Percentiles rank a stretch among this genome's conserved stretches.
Evolutionary conservation across 2,113 vertebrate genomes (phyloP).

Genomic region (Motacilla tschutschensis): DNA sequence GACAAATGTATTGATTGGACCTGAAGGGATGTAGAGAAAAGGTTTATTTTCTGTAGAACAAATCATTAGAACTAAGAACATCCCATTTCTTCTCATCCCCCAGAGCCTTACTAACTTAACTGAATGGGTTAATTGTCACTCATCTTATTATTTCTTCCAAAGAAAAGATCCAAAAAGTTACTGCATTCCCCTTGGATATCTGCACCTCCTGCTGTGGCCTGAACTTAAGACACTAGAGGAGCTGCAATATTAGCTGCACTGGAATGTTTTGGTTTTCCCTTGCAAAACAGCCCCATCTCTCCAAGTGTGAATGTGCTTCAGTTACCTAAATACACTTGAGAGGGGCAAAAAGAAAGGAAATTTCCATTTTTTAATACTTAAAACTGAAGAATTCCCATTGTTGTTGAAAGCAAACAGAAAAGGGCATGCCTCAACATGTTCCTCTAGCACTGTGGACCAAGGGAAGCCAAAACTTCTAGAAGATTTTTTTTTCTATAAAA

Average conservation of each 20-base stretch:
- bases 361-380: not conserved
- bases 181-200: conserved; percentile 12
- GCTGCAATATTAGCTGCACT: conserved; percentile 39
- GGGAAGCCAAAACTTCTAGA: not conserved
- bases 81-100: not conserved
- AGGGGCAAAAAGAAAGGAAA: not conserved
- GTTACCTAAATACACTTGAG: conserved; percentile 11
- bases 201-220: conserved; percentile 50
- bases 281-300: conserved; percentile 33
- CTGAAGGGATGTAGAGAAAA: not conserved
- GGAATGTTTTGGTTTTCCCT: conserved; percentile 62
- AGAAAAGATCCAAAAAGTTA: conserved; percentile 53
- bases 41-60: not conserved
- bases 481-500: not conserved
- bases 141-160: conserved; percentile 34
- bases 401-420: not conserved
- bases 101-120: not conserved
- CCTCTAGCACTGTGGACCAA: not conserved
- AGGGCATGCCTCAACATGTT: not conserved
- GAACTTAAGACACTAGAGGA: conserved; percentile 51
- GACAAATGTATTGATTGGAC: not conserved
- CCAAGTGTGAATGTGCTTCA: conserved; percentile 24
- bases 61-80: not conserved
- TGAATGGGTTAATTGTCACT: conserved; percentile 17
- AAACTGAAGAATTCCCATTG: not conserved